phyloP scores from a whole-genome alignment of 2,113 vertebrate species.

The Sphaerodactylus townsendi region DNA sequence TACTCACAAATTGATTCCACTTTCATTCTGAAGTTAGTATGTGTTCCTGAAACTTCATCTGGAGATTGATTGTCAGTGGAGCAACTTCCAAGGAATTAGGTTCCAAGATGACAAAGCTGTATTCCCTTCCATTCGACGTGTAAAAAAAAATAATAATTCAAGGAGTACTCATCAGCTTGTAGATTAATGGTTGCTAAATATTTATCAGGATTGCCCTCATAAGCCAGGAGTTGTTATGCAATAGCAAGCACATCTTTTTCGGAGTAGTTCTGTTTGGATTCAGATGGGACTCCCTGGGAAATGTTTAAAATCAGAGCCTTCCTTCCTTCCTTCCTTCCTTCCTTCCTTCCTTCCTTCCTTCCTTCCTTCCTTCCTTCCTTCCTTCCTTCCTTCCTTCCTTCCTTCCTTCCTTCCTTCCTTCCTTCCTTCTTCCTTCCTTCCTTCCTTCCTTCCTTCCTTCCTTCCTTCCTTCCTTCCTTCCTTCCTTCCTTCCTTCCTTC shows the following conservation, averaged over 20 bases:
- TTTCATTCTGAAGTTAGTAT: too few relatives aligned
- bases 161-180: background rate
- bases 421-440: too few relatives aligned
- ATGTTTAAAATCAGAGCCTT: background rate
- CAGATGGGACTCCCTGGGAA: background rate
- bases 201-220: slow-evolving; percentile 17
- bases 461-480: too few relatives aligned
- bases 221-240: background rate
- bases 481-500: too few relatives aligned
- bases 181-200: background rate
- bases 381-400: too few relatives aligned
- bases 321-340: too few relatives aligned
- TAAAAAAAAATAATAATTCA: background rate
- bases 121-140: background rate
- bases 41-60: background rate
- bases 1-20: background rate
- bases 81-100: background rate
- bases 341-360: too few relatives aligned
- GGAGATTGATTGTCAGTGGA: background rate
- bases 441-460: too few relatives aligned
- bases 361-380: too few relatives aligned
- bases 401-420: too few relatives aligned
- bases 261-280: background rate
- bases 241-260: background rate
- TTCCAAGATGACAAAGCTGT: background rate